Base-by-base conservation (phyloP, 1,140 invertebrate species). In the Pollicipes pollicipes region DNA sequence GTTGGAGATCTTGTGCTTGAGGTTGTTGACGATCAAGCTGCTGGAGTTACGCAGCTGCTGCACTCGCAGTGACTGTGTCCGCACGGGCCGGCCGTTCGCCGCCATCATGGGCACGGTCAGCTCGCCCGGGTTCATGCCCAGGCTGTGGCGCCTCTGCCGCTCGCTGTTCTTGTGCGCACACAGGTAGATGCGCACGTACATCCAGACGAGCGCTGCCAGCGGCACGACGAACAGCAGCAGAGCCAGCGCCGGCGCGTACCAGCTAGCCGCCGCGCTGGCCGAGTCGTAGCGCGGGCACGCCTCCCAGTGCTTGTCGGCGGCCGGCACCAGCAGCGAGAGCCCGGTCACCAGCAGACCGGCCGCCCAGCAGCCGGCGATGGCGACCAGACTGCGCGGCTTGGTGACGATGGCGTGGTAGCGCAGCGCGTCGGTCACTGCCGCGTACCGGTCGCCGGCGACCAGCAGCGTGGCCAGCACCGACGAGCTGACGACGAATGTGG, bases 391-490 rank as follows among this genome's bases (percentile, higher is more conserved):
- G 66, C 87, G 85, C 17, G 85, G 80, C 75, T 89, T 86, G 45
- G 45, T 58, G 45, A 94, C 84, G 35, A 87, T 84, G 26, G 86
- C 85, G 73, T 89, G 87, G 78, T 93, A 93, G n/a, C 89, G 85
- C 30, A 93, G 81, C 0, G 91, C 91, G 77, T 90, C 88, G 8
- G 90, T 88, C 35, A 95, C 90, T 0, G 91, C 91, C 73, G 89
- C 88, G 79, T 91, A 93, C 76, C 93, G 88, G 77, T 95, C 91
- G 2, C 91, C 80, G 0, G 89, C 88, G 58, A 95, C 91, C 17
- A 93, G 83, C 16, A 91, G 83, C 10, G 93, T 85, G 0, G 88
- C 88, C 29, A 91, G 82, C 2, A 87, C 83, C 26, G 84, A 85
- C 27, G 83, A 83, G 0, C 82, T 81, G 24, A 83, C 82, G 66